Base-by-base conservation (phyloP, 2,797 vertebrate species). In the Chrosomus eos region DNA sequence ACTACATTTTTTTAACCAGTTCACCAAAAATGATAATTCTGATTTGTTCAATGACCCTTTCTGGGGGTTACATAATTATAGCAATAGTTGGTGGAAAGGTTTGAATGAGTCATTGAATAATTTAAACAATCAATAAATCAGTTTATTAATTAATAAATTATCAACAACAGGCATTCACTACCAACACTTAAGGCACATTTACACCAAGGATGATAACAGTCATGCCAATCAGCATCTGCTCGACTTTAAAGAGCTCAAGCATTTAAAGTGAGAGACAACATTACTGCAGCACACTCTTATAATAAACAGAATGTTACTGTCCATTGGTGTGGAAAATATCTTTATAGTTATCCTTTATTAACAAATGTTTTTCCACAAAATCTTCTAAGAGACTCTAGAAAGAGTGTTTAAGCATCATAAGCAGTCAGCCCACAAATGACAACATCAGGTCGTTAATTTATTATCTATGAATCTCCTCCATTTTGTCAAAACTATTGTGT, bases 331-430 rank as follows among this genome's bases (percentile, higher is more conserved):
- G 5, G 43, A 26, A 2, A 11, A 11, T 75, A 33, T 53, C 13
- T 14, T 53, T 74, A 74, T 53, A 33, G 19, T 74, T 53, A 74
- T 74, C 5, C 23, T 43, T 71, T 19, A 72, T 72, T 72, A 48
- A 31, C 43, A 11, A 28, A 28, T 48, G 16, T 72, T 18, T 72
- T 72, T 45, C n/a, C n/a, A 72, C 7, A 72, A 26, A 72, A 45
- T 45, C 23, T 18, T 16, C 14, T 5, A 26, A 16, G 40, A 71
- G 14, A 45, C 40, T 45, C 40, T 45, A 48, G 16, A 72, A 48
- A 48, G 7, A 70, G 11, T 70, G 67, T 40, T 40, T n/a, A 23
- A 13, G 10, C 10, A 38, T 38, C 33, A 23, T 23, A 38, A 48
- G 45, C 14, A 16, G 45, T 68, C n/a, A 38, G 23, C 10, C 19